phyloP scores from a whole-genome alignment of 1,140 invertebrate genomes.

The Heliconius hewitsoni region DNA sequence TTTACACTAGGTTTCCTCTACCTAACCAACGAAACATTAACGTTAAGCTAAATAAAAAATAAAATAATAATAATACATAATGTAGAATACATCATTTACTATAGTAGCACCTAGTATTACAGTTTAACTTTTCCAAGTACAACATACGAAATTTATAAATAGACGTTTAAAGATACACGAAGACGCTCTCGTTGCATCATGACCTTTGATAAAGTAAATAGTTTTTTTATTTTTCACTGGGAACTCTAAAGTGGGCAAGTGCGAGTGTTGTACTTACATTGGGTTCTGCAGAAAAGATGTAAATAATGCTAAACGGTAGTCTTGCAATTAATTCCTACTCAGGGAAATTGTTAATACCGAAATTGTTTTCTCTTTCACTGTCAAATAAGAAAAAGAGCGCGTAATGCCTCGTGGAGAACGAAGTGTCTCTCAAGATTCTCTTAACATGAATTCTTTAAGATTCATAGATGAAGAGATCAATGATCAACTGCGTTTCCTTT shows the following conservation, averaged over 20 bases:
- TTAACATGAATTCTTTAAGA: too few species aligned
- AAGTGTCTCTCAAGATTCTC: too few species aligned
- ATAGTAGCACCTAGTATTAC: neutral
- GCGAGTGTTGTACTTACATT: neutral
- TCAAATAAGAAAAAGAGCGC: too few species aligned
- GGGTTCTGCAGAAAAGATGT: neutral
- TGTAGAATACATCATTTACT: neutral
- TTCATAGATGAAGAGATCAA: too few species aligned
- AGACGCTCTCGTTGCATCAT: slow-evolving; percentile 4
- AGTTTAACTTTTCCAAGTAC: neutral
- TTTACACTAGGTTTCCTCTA: too few species aligned
- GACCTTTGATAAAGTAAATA: slow-evolving; percentile 14
- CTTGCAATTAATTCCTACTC: neutral
- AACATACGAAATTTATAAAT: slow-evolving; percentile 1
- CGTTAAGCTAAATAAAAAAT: neutral
- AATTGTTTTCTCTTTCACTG: too few species aligned
- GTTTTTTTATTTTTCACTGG: neutral
- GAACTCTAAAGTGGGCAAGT: neutral
- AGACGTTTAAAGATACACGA: slow-evolving; percentile 8
- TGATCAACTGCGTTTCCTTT: too few species aligned
- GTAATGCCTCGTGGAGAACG: too few species aligned
- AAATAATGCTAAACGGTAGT: neutral
- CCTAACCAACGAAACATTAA: too few species aligned
- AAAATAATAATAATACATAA: neutral
- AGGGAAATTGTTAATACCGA: neutral